A percentile compares a stretch with the other conserved stretches of the same genome.
phyloP scores from a whole-genome alignment of 2,888 invertebrate genomes.

The Campoletis raptor region DNA sequence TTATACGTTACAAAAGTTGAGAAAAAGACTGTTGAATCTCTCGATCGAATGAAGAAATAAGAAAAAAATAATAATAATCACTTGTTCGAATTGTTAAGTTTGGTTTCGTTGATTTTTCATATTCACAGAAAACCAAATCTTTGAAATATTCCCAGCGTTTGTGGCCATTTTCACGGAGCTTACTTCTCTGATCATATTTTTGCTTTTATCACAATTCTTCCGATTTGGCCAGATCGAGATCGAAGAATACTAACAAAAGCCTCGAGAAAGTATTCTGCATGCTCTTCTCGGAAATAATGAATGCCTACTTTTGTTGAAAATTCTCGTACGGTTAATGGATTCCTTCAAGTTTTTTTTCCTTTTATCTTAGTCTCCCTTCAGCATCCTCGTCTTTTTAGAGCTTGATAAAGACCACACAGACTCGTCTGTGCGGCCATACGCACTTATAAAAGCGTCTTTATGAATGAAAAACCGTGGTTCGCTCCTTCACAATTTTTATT shows the following conservation, averaged over 20 bases:
- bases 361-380: slow-evolving; percentile 23
- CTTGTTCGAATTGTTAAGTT: no score
- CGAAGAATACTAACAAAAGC: slow-evolving; percentile 24
- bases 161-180: background rate
- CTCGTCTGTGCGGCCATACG: slow-evolving; percentile 55
- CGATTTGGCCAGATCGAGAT: slow-evolving; percentile 5
- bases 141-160: background rate
- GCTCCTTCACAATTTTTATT: background rate
- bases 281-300: slow-evolving; percentile 81
- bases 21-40: background rate
- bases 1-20: background rate
- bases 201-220: background rate
- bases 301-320: slow-evolving; percentile 81
- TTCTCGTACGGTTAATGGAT: slow-evolving; percentile 69
- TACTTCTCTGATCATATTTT: no score
- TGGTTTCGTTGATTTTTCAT: background rate
- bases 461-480: slow-evolving; percentile 52
- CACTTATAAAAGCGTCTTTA: slow-evolving; percentile 65
- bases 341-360: slow-evolving; percentile 65
- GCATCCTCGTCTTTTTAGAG: slow-evolving; percentile 48
- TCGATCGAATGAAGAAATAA: background rate
- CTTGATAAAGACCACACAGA: slow-evolving; percentile 63
- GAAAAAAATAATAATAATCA: no score
- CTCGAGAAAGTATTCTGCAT: slow-evolving; percentile 35
- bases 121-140: background rate